A percentile compares a stretch with the other conserved stretches of the same genome.
These are phyloP conservation scores for Leptopilina boulardi DNA, from an alignment of 1,140 invertebrate genomes.

Conservation along the genomic window DNA sequence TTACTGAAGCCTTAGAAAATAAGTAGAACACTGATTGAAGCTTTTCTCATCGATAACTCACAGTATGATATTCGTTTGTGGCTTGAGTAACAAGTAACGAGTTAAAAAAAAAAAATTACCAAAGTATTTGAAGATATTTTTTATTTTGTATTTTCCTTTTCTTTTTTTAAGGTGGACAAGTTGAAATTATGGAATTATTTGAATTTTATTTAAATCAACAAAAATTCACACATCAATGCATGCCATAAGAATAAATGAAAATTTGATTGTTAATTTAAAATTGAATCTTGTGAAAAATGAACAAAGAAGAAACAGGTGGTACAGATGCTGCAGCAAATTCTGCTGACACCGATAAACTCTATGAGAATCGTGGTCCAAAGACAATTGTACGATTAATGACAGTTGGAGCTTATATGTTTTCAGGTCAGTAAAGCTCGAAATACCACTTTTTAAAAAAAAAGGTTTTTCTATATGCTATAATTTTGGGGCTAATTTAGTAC, in stretches of 20 bases:
- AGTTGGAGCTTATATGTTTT: conserved; percentile 87
- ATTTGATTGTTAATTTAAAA: no score
- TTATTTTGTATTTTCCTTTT: no score
- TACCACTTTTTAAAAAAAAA: no score
- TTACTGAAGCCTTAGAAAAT: conserved; percentile 23
- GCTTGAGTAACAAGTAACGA: not conserved
- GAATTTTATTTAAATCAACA: no score
- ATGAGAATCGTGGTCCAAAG: conserved; percentile 70
- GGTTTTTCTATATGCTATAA: no score
- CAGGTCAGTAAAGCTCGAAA: no score
- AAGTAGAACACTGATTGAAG: conserved; percentile 16
- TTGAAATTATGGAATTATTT: no score
- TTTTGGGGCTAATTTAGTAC: no score
- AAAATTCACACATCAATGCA: no score
- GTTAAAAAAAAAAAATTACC: not conserved
- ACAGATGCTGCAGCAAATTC: conserved; percentile 32
- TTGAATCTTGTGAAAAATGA: no score
- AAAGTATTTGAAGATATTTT: not conserved
- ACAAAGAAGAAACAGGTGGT: conserved; percentile 50
- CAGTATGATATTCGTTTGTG: not conserved
- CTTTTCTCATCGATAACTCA: conserved; percentile 10
- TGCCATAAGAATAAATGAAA: no score
- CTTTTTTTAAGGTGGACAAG: no score
- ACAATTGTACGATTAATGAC: conserved; percentile 85
- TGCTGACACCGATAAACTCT: conserved; percentile 64